These are phyloP conservation scores for Erebia epiphron DNA, from an alignment of 2,888 invertebrate species.

Conservation along the genomic window DNA sequence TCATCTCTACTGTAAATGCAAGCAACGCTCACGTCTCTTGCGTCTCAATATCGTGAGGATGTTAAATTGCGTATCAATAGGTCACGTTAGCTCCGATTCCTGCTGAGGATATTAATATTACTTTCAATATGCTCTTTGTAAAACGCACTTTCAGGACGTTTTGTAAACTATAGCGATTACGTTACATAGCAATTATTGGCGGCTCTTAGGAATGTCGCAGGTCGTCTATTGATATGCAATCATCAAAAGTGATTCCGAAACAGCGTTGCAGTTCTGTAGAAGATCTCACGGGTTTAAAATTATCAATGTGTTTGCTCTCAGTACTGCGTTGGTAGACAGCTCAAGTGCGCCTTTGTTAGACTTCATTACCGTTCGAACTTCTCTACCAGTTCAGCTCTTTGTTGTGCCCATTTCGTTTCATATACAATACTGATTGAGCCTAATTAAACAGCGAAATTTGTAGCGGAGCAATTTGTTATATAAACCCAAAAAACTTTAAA, in stretches of 20 bases:
- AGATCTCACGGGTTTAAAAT: background rate
- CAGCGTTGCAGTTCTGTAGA: background rate
- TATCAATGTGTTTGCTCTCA: background rate
- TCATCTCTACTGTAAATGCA: too few relatives aligned
- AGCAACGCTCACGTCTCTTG: too few relatives aligned
- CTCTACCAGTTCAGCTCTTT: conserved; percentile 26
- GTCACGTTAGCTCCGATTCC: too few relatives aligned
- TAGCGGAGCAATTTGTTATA: background rate
- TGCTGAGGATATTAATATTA: too few relatives aligned
- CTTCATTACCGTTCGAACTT: conserved; percentile 40
- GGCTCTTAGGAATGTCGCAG: too few relatives aligned
- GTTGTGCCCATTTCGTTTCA: conserved; percentile 24
- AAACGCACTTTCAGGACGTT: too few relatives aligned
- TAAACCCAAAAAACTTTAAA: background rate
- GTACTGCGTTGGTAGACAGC: conserved; percentile 37
- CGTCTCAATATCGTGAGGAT: too few relatives aligned
- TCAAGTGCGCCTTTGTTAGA: conserved; percentile 49
- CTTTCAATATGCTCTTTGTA: too few relatives aligned
- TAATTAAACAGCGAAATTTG: conserved; percentile 7
- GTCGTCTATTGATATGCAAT: too few relatives aligned
- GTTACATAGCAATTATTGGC: too few relatives aligned
- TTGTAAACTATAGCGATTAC: too few relatives aligned
- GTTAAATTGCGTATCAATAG: too few relatives aligned
- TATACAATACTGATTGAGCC: conserved; percentile 16
- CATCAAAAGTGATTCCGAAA: background rate